These are phyloP conservation scores for Microchrysa polita DNA, from an alignment of 2,888 invertebrate genomes.

Conservation along the genomic window DNA sequence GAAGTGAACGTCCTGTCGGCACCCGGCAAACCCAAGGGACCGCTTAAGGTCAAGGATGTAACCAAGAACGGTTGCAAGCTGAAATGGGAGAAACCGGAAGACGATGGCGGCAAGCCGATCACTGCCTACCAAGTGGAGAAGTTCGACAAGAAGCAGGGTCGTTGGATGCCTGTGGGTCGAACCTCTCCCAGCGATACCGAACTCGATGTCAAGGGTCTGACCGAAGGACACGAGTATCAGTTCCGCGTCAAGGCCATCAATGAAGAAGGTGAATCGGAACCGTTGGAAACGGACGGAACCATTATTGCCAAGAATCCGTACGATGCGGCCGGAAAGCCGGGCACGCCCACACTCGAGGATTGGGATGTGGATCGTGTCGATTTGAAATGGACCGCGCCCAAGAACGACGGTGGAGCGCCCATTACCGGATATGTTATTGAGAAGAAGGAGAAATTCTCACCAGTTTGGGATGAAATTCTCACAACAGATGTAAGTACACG, in stretches of 20 bases:
- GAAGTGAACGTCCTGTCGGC: constrained; percentile 88
- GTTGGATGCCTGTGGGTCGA: constrained; percentile 93
- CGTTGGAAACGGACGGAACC: constrained; percentile 88
- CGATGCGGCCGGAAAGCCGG: constrained; percentile 87
- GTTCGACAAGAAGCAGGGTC: constrained; percentile 88
- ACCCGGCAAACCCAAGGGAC: constrained; percentile 88
- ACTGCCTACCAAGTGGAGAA: constrained; percentile 95
- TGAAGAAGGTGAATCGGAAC: constrained; percentile 94
- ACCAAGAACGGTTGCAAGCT: constrained; percentile 90
- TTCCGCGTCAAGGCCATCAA: constrained; percentile 94
- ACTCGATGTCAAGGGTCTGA: constrained; percentile 87
- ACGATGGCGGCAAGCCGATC: constrained; percentile 93
- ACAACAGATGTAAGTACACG: constrained; percentile 71
- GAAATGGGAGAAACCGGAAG: constrained; percentile 93
- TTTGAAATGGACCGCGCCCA: constrained; percentile 92
- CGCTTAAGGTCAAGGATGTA: constrained; percentile 86
- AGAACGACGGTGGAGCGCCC: constrained; percentile 95
- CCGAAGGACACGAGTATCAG: constrained; percentile 92
- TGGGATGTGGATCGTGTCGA: constrained; percentile 91
- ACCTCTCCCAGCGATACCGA: constrained; percentile 82
- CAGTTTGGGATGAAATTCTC: constrained; percentile 87
- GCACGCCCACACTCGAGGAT: constrained; percentile 84
- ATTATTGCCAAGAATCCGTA: constrained; percentile 97
- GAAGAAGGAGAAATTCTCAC: constrained; percentile 86
- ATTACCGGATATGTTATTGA: constrained; percentile 97